A percentile compares a stretch with the other conserved stretches of the same genome.
Evolutionary conservation across 1,140 invertebrate species (phyloP).

Genomic region (Tetramorium parvispinum): DNA sequence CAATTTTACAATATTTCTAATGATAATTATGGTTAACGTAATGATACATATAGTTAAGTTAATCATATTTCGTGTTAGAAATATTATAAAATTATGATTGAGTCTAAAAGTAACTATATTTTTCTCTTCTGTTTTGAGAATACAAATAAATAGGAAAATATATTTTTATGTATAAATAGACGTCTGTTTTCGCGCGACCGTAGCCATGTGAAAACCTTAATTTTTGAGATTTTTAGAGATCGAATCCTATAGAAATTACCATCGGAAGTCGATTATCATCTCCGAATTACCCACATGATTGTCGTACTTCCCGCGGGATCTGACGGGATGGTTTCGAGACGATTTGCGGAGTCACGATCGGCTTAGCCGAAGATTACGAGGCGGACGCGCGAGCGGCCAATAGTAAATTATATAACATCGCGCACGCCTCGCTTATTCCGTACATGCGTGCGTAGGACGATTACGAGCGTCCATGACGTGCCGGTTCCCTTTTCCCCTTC

Average conservation of each 20-base stretch:
- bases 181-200: neutral
- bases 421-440: neutral
- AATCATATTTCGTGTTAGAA: too few relatives aligned
- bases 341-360: conserved; percentile 10
- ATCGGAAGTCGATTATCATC: neutral
- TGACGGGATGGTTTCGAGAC: neutral
- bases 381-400: conserved; percentile 15
- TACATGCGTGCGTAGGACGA: conserved; percentile 32
- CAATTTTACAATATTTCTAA: too few relatives aligned
- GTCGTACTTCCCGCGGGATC: conserved; percentile 1
- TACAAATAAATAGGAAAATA: neutral
- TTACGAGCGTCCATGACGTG: conserved; percentile 43
- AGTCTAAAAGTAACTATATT: too few relatives aligned
- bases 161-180: neutral
- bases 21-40: too few relatives aligned
- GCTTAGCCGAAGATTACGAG: conserved; percentile 17
- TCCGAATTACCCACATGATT: neutral
- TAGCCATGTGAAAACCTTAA: neutral
- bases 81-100: too few relatives aligned
- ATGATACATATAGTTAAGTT: too few relatives aligned
- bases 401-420: conserved; percentile 40
- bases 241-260: neutral
- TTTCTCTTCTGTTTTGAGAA: too few relatives aligned
- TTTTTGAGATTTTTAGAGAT: neutral
- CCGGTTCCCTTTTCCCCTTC: neutral